Base-by-base conservation (phyloP, 1,140 invertebrate genomes). In the Zophobas atratus region DNA sequence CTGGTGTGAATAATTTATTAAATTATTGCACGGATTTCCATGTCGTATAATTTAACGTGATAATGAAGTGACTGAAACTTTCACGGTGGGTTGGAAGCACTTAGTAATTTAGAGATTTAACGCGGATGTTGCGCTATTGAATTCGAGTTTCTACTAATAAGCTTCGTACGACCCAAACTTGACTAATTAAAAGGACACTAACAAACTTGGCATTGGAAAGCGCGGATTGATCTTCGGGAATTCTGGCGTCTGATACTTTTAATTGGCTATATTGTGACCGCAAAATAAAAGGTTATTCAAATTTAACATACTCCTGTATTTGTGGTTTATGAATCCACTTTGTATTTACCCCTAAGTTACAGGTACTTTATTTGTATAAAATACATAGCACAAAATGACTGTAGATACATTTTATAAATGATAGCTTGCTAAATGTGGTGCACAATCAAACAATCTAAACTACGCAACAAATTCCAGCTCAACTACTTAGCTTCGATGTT, bases 1-100 rank as follows among this genome's bases (percentile, higher is more conserved):
- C 20, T 51, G 49, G 49, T 51, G 49, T 51, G 49, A 51, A 51
- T 33, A 57, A 57, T 67, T 67, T 67, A 67, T 67, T 67, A 67
- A 67, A 67, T 67, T 57, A 57, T 57, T 20, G 60, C 60, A 48
- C 6, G 39, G 39, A 41, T 67, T 67, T 67, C 60, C 38, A 51
- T 51, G 49, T 51, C 49, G 49, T 51, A 51, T 51, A 51, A 51
- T 51, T 51, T 51, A 6, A 20, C 39, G 39, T n/a, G 60, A 67
- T 67, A 67, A 67, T 67, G 60, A 67, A 43, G 60, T 35, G 6
- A 56, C 55, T 63, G 57, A 67, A 67, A 67, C 38, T 67, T 67
- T 67, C 39, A 46, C 55, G n/a, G 4, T 51, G 49, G n/a, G 4
- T 20, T 51, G 49, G n/a, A 51, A 51, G 49, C 20, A 51, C 49